phyloP scores from a whole-genome alignment of 2,113 vertebrate genomes.

The Oenanthe oenanthe region DNA sequence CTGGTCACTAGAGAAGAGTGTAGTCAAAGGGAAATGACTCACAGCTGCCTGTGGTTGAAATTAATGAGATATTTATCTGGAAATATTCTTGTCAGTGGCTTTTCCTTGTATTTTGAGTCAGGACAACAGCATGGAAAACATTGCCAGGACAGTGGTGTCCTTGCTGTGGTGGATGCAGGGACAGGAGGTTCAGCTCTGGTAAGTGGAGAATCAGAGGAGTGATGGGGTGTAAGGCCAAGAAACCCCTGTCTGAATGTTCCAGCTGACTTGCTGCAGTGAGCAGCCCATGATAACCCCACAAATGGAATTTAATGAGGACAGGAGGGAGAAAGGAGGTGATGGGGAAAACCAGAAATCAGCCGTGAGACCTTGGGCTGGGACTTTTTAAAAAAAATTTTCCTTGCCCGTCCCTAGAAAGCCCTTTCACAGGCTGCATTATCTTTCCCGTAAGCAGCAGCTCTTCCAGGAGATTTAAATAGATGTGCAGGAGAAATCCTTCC shows the following conservation, averaged over 20 bases:
- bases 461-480: neutral
- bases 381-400: neutral
- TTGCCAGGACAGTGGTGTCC: fast-evolving
- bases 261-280: neutral
- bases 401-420: neutral
- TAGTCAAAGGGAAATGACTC: conserved; percentile 54
- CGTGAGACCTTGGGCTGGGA: neutral
- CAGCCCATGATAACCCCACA: neutral
- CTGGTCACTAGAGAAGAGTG: conserved; percentile 22
- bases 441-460: neutral
- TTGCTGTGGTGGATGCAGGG: neutral
- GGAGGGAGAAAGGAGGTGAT: neutral
- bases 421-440: neutral
- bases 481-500: neutral
- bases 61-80: conserved; percentile 41
- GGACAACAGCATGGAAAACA: neutral
- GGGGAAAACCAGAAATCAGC: neutral
- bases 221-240: neutral
- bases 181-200: neutral
- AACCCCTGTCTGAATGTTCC: neutral
- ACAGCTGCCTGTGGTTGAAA: conserved; percentile 20
- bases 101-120: neutral
- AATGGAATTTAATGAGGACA: neutral
- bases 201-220: neutral
- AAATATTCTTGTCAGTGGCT: neutral